phyloP scores from a whole-genome alignment of 2,113 vertebrate genomes.

The Cynoglossus semilaevis region DNA sequence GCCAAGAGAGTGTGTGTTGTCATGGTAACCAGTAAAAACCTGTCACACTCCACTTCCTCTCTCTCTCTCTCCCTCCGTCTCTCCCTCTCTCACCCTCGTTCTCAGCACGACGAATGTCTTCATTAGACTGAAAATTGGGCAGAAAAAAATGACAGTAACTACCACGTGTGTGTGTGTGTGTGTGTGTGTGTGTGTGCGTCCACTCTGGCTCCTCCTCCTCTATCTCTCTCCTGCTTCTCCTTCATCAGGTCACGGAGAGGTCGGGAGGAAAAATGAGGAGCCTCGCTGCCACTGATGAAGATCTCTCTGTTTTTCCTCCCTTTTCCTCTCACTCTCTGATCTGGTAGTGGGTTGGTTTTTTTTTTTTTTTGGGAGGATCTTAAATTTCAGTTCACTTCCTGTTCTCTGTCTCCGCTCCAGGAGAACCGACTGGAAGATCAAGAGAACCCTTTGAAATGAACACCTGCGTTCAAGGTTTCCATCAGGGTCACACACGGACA shows the following conservation, averaged over 20 bases:
- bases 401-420: neutral
- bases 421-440: neutral
- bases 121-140: conserved; percentile 19
- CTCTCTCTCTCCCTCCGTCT: neutral
- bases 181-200: neutral
- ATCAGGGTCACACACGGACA: neutral
- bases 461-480: neutral
- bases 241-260: conserved; percentile 46
- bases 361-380: no score
- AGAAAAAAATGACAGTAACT: neutral
- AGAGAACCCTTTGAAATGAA: neutral
- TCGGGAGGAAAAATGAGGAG: conserved; percentile 53
- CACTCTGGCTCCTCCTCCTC: conserved; percentile 12
- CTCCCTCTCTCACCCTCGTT: neutral
- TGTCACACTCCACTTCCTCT: neutral
- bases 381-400: conserved; percentile 4
- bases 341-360: neutral
- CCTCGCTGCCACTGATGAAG: conserved; percentile 42
- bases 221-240: conserved; percentile 40
- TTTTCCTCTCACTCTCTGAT: conserved; percentile 14
- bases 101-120: conserved; percentile 23
- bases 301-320: conserved; percentile 27
- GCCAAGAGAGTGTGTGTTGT: conserved; percentile 15
- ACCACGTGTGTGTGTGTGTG: no score
- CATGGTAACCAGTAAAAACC: conserved; percentile 36